phyloP scores from a whole-genome alignment of 2,113 vertebrate genomes.

The Pampusana beccarii region DNA sequence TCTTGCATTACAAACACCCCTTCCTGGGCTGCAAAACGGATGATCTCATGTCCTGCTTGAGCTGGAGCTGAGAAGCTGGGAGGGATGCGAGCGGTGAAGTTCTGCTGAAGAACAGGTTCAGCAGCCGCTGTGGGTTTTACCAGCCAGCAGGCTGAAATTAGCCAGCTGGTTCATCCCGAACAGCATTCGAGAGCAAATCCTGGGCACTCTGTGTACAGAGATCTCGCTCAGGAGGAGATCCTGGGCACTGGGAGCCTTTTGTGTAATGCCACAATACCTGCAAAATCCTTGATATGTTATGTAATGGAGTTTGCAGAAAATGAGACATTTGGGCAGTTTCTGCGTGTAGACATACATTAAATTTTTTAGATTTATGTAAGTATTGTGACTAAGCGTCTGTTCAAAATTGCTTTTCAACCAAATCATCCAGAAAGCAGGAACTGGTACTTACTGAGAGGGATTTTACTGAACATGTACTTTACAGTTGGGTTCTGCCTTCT shows the following conservation, averaged over 20 bases:
- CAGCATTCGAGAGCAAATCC: not conserved
- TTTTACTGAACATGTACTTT: not conserved
- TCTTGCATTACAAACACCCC: not conserved
- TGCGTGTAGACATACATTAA: not conserved
- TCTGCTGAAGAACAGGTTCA: not conserved
- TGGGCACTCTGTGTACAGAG: fast-evolving
- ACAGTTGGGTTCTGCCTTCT: not conserved
- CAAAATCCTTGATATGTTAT: not conserved
- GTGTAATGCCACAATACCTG: not conserved
- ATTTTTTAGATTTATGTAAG: too few species aligned
- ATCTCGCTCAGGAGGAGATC: not conserved
- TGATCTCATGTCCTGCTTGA: not conserved
- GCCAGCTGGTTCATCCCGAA: not conserved
- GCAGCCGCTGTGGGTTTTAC: not conserved
- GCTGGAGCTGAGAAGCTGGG: not conserved
- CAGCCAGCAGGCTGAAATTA: not conserved
- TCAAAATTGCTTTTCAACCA: not conserved
- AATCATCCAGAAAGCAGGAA: not conserved
- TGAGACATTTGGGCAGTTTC: not conserved
- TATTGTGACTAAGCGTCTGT: constrained; percentile 10
- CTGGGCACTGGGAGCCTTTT: not conserved
- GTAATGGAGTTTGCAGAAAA: not conserved
- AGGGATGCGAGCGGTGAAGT: not conserved
- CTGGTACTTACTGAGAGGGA: not conserved
- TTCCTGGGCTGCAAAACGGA: not conserved